Evolutionary conservation across 2,797 vertebrate species (phyloP), one percentile per base, ranked within the genome.

Genomic region (Yasuhikotakia modesta): DNA sequence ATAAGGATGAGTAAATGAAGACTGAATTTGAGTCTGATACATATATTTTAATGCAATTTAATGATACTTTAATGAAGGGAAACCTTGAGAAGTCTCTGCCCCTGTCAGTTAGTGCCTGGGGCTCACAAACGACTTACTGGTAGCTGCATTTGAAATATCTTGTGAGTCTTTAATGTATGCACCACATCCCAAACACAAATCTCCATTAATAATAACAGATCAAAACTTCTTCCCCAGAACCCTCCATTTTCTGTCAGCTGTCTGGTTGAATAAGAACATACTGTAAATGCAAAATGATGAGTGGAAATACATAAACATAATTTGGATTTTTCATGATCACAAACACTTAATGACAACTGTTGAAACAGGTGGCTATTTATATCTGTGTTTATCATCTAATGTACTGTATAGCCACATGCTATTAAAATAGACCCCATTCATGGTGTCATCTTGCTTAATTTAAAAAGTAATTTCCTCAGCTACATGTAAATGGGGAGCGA

Each of bases 391-490:
- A 13, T 58, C 14, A 5, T 50, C 14, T 50, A 50, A 16, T 64
- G 4, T 43, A 67, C 4, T 64, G 16, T 53, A 67, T 2, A 57
- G 21, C 21, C 19, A 46, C 21, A 32, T 10, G 11, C 48, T 63
- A 16, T 39, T 73, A n/a, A 74, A 64, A 64, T n/a, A 12, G 17
- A 64, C 35, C 60, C 11, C 19, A 21, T 13, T 58, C 17, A 60
- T 30, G 35, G 39, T 21, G 14, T 45, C 48, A 17, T 69, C 60
- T 35, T 76, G 53, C 65, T 69, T 3, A 13, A 48, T 68, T 76
- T 67, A 46, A 67, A 76, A 68, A 13, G 39, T 68, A 57, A 68
- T 69, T 76, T 76, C 65, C 43, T 60, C n/a, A 60, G 30, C 52
- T 30, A 19, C 32, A 27, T 60, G 64, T 39, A 60, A 24, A 60